phyloP scores from a whole-genome alignment of 2,888 invertebrate species.

The Nasonia oneida region DNA sequence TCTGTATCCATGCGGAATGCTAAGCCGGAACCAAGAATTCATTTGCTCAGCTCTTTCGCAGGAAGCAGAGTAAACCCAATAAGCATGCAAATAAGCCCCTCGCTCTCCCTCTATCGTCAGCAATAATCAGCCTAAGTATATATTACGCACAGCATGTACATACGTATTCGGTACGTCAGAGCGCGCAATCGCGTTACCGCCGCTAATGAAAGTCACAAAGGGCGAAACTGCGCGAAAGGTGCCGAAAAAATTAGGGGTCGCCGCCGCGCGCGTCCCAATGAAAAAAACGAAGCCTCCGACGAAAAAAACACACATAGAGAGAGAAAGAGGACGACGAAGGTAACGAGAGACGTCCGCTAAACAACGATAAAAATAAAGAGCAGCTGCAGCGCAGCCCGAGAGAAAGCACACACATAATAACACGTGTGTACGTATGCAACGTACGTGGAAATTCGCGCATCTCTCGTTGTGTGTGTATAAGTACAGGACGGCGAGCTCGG shows the following conservation, averaged over 20 bases:
- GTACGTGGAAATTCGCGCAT: slow-evolving; percentile 18
- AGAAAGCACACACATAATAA: not conserved
- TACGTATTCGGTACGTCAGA: not conserved
- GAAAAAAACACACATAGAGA: not conserved
- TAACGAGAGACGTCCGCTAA: slow-evolving; percentile 40
- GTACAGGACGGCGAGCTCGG: slow-evolving; percentile 13
- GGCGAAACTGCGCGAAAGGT: not conserved
- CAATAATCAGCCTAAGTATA: not conserved
- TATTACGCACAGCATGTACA: too few species aligned
- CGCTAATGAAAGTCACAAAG: not conserved
- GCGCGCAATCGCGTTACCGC: not conserved
- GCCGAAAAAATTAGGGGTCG: slow-evolving; percentile 1
- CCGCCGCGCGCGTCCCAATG: too few species aligned
- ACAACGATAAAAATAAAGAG: slow-evolving; percentile 20
- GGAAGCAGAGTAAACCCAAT: not conserved
- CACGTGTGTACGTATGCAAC: not conserved
- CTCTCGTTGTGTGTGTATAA: not conserved
- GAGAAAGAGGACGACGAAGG: slow-evolving; percentile 13
- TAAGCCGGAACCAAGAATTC: not conserved
- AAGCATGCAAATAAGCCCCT: not conserved
- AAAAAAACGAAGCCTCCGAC: not conserved
- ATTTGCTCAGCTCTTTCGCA: not conserved
- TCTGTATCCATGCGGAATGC: not conserved
- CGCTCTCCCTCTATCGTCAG: not conserved
- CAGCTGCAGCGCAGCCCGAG: not conserved